phyloP scores from a whole-genome alignment of 2,797 vertebrate genomes.

The Lutjanus campechanus region DNA sequence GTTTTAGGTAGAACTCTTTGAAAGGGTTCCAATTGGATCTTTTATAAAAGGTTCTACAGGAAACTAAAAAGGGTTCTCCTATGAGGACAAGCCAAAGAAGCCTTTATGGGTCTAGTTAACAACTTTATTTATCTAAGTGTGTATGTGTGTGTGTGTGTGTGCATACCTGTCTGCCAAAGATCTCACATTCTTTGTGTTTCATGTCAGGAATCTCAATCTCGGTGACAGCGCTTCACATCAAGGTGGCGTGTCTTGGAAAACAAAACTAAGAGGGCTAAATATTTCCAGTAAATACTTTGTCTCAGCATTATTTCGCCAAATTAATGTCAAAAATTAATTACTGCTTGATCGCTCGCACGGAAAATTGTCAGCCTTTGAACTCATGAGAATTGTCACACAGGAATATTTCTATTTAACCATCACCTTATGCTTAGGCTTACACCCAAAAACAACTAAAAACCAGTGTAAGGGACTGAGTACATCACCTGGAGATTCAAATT shows the following conservation, averaged over 20 bases:
- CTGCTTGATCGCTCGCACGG: not conserved
- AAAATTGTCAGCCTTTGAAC: slow-evolving; percentile 19
- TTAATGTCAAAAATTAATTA: slow-evolving; percentile 46
- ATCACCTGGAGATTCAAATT: slow-evolving; percentile 71
- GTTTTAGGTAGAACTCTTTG: too few species aligned
- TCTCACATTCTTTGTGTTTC: slow-evolving; percentile 63
- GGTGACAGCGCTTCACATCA: slow-evolving; percentile 62
- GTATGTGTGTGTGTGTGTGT: not conserved
- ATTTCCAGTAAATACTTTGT: slow-evolving; percentile 41
- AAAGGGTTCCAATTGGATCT: too few species aligned
- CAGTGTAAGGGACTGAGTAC: slow-evolving; percentile 10
- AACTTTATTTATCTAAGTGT: too few species aligned
- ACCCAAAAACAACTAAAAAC: slow-evolving; percentile 23
- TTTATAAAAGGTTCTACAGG: too few species aligned
- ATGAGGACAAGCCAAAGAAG: too few species aligned
- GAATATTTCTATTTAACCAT: slow-evolving; percentile 2
- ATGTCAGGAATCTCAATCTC: slow-evolving; percentile 40
- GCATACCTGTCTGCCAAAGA: slow-evolving; percentile 53
- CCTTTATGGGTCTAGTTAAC: too few species aligned
- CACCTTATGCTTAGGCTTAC: not conserved
- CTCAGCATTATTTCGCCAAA: slow-evolving; percentile 35
- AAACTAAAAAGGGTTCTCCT: too few species aligned
- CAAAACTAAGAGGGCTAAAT: slow-evolving; percentile 56
- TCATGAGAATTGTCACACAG: not conserved
- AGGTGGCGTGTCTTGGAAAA: slow-evolving; percentile 55